A percentile compares a stretch with the other conserved stretches of the same genome.
Conservation (phyloP, 2,797 vertebrate genomes). For the Sciurus vulgaris region DNA sequence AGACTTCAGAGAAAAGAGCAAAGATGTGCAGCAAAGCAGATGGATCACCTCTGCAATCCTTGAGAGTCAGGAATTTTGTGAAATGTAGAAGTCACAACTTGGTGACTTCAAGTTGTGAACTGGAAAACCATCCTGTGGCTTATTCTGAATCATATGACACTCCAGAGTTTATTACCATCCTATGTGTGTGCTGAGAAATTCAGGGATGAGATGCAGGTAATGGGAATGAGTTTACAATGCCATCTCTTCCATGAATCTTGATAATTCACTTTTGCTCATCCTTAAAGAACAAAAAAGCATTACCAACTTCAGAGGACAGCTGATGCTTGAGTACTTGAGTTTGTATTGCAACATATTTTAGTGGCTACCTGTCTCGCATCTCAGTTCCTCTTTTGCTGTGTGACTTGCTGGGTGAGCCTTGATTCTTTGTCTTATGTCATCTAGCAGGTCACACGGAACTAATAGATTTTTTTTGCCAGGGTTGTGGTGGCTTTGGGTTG, state of each 20-base stretch:
- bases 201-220: not conserved
- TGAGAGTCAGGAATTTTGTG: not conserved
- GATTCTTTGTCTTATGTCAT: not conserved
- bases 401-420: constrained; percentile 30
- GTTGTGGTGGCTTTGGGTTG: not conserved
- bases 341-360: not conserved
- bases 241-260: not conserved
- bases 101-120: not conserved
- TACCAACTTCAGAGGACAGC: not conserved
- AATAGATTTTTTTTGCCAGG: constrained; percentile 68
- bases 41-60: not conserved
- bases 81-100: not conserved
- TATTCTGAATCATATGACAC: not conserved
- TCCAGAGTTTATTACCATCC: not conserved
- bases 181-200: not conserved
- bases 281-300: not conserved
- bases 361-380: not conserved
- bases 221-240: not conserved
- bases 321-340: not conserved
- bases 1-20: not conserved
- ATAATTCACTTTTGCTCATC: not conserved
- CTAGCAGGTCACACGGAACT: not conserved
- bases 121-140: not conserved
- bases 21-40: not conserved
- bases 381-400: not conserved